Conservation (phyloP, 2,888 invertebrate species). For the Chymomyza caudatula region DNA sequence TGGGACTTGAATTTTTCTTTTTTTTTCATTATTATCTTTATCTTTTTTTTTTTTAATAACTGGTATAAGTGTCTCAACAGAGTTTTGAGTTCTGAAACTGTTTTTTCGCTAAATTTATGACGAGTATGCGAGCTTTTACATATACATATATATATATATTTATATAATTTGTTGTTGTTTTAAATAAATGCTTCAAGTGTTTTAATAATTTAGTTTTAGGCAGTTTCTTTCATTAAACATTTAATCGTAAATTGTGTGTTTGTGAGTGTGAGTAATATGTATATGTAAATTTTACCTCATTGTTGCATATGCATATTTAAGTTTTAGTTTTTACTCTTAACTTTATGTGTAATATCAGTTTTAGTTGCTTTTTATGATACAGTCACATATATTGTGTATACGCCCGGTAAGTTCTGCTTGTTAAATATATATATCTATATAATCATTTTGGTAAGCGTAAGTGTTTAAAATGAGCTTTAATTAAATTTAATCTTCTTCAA, state of each 20-base stretch:
- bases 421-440: background rate
- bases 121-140: conserved; percentile 53
- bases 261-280: conserved; percentile 8
- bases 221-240: conserved; percentile 49
- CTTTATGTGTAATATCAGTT: conserved; percentile 37
- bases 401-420: background rate
- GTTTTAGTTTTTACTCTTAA: conserved; percentile 47
- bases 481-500: background rate
- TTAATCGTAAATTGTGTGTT: conserved; percentile 16
- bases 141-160: conserved; percentile 7
- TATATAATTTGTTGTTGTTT: conserved; percentile 16
- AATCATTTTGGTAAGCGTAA: conserved; percentile 63
- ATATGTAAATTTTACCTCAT: conserved; percentile 43
- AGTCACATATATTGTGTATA: background rate
- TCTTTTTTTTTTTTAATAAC: conserved; percentile 25
- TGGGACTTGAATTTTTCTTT: conserved; percentile 46
- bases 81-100: conserved; percentile 37
- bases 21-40: conserved; percentile 13
- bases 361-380: background rate
- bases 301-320: conserved; percentile 6
- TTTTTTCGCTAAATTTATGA: conserved; percentile 48
- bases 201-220: conserved; percentile 33
- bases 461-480: conserved; percentile 63
- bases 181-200: conserved; percentile 59
- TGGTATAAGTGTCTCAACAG: conserved; percentile 57